Evolutionary conservation across 2,888 invertebrate genomes (phyloP), one percentile per base, ranked within the genome.

Genomic region (Dimorphilus gyrociliatus): DNA sequence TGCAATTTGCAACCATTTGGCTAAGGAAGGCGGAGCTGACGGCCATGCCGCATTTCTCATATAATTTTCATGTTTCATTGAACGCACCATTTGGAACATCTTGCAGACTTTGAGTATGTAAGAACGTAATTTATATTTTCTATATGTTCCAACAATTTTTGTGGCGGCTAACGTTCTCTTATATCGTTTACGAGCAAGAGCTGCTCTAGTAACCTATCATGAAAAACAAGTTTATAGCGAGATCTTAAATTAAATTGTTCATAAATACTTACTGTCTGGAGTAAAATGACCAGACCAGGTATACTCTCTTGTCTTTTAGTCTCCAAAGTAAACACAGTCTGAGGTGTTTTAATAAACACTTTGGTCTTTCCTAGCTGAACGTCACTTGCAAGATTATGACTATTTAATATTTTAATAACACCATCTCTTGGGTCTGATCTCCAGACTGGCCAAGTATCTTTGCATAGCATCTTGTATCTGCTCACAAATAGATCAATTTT

Each of bases 381-480:
- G 54, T 94, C 92, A 19, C 75, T 66, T 2, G 72, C 60, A 44
- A 78, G 75, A 23, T 74, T 72, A 48, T 78, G 72, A 44, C 85
- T 81, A 28, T 79, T 71, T 43, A 92, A 72, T 38, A 97, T 73
- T 53, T 75, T 70, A 12, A 27, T 27, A 3, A 81, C 81, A 2
- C 85, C 90, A 40, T 88, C 84, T 50, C 72, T 73, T 30, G 65
- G 68, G 30, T 74, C 75, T 3, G 76, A 74, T 35, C 76, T 73
- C 69, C 78, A 92, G 66, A 86, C 90, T 19, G 94, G 94, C 94
- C 94, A 94, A 2, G 92, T 94, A 63, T 78, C 78, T 54, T 79
- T 77, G 0, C 81, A 82, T 45, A 90, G 78, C 81, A 92, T 85
- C 70, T 94, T 94, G 71, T 94, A 94, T 37, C 90, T 75, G 42